Evolutionary conservation across 2,113 vertebrate species (phyloP).

Genomic region (Odocoileus virginianus): DNA sequence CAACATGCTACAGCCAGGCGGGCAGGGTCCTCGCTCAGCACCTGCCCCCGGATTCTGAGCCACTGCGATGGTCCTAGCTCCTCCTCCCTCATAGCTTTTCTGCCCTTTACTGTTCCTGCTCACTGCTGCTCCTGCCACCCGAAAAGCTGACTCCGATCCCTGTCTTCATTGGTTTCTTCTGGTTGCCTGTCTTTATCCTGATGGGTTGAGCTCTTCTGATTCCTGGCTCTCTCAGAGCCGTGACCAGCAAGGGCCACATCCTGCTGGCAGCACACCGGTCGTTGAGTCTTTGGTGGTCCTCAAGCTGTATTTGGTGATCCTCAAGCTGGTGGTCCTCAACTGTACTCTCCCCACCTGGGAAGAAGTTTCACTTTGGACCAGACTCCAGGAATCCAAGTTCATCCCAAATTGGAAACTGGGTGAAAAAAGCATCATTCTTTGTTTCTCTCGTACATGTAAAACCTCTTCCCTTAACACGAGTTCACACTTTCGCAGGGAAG

Average conservation of each 20-base stretch:
- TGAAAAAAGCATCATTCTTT: background rate
- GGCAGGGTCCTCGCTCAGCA: background rate
- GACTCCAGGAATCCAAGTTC: background rate
- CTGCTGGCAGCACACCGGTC: background rate
- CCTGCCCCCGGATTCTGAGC: accelerated
- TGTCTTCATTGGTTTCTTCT: background rate
- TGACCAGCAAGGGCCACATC: background rate
- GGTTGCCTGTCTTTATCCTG: background rate
- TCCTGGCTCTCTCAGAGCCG: background rate
- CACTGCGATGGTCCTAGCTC: background rate
- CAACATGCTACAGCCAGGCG: accelerated
- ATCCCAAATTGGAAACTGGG: background rate
- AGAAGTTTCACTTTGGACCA: background rate
- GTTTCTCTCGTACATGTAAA: background rate
- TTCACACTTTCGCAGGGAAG: background rate
- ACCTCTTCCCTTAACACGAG: background rate
- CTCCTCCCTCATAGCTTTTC: background rate
- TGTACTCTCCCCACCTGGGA: background rate
- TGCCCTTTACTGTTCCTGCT: background rate
- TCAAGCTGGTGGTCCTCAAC: background rate
- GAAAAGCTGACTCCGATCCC: background rate
- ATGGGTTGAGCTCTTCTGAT: background rate
- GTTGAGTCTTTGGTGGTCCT: accelerated
- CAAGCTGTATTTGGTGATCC: background rate
- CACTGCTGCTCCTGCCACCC: too few species aligned